Percentiles rank a stretch among this genome's conserved stretches.
phyloP scores from a whole-genome alignment of 1,140 invertebrate species.

The Tetramorium alpestre region DNA sequence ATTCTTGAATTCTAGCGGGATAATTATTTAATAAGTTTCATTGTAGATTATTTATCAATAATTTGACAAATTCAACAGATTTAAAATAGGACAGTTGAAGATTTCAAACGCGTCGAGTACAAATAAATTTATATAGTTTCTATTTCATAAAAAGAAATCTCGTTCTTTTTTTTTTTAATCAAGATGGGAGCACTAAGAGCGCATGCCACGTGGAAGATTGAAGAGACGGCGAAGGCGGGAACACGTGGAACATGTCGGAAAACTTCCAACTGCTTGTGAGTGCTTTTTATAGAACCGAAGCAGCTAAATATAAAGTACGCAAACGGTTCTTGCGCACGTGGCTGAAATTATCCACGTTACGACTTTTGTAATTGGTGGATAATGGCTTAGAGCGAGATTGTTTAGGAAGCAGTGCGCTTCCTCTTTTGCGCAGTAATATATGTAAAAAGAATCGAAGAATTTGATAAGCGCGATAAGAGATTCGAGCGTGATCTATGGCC shows the following conservation, averaged over 20 bases:
- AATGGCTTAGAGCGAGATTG: not conserved
- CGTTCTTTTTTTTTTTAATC: not conserved
- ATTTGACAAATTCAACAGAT: not conserved
- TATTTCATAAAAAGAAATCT: not conserved
- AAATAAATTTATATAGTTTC: not conserved
- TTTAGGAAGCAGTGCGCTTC: not conserved
- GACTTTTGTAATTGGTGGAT: not conserved
- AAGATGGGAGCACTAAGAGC: not conserved
- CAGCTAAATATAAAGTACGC: constrained; percentile 45
- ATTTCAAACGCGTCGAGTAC: not conserved
- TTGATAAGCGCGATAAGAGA: constrained; percentile 23
- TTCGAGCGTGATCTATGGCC: constrained; percentile 38
- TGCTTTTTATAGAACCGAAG: constrained; percentile 30
- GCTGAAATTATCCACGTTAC: not conserved
- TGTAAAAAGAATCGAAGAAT: constrained; percentile 7
- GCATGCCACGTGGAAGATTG: constrained; percentile 12
- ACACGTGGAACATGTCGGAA: constrained; percentile 31
- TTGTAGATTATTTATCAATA: not conserved
- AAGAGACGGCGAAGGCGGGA: constrained; percentile 8
- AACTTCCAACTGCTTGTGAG: constrained; percentile 43
- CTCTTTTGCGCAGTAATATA: not conserved
- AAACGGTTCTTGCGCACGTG: not conserved
- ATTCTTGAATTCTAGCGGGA: not conserved
- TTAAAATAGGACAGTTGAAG: not conserved
- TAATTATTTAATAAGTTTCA: constrained; percentile 2